Evolutionary conservation across 2,113 vertebrate species (phyloP).

Genomic region (Electrona antarctica): DNA sequence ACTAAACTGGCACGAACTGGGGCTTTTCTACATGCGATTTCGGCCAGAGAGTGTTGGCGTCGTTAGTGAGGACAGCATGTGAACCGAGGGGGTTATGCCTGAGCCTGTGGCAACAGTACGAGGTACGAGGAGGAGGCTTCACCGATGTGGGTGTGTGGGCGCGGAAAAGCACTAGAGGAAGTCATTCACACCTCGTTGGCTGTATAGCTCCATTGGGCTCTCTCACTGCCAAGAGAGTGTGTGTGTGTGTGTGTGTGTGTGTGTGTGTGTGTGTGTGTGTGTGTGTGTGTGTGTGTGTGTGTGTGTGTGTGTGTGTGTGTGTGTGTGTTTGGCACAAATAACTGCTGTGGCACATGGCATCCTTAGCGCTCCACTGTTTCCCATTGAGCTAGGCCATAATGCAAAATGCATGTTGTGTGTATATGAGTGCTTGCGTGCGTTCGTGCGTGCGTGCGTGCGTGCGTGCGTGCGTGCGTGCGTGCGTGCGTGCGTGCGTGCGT

Average conservation of each 20-base stretch:
- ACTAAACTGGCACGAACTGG: background rate
- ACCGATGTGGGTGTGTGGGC: constrained; percentile 18
- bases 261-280: constrained; percentile 11
- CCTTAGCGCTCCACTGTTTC: background rate
- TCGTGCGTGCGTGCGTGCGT: background rate
- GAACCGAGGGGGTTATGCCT: constrained; percentile 11
- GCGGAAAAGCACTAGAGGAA: constrained; percentile 46
- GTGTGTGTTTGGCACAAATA: constrained; percentile 7
- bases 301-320: constrained; percentile 18
- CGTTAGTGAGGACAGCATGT: constrained; percentile 2
- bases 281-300: constrained; percentile 1
- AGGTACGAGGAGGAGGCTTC: constrained; percentile 27
- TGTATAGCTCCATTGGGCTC: constrained; percentile 22
- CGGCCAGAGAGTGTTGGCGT: constrained; percentile 3
- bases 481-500: background rate
- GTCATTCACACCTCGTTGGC: constrained; percentile 53
- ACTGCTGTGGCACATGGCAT: constrained; percentile 10
- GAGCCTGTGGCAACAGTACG: constrained; percentile 9
- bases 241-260: background rate
- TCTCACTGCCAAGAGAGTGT: background rate
- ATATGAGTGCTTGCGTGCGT: background rate
- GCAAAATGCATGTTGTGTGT: background rate
- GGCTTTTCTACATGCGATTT: background rate
- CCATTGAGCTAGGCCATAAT: background rate
- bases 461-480: too few species aligned